Evolutionary conservation across 2,888 invertebrate genomes (phyloP).

Genomic region (Latheticus oryzae): DNA sequence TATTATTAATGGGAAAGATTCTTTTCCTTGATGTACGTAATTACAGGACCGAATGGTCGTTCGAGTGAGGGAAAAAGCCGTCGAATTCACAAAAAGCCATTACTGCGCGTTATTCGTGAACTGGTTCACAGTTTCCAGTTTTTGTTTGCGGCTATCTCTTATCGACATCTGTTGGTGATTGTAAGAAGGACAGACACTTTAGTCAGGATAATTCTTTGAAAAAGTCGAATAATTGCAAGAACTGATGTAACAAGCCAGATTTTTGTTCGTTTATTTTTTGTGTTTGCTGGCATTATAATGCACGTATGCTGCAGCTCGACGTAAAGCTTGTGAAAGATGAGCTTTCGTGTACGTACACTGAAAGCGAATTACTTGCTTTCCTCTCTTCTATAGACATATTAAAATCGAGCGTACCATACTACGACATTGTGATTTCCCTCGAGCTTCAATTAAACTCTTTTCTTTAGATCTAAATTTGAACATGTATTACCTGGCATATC

Average conservation of each 20-base stretch:
- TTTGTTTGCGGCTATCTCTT: constrained; percentile 41
- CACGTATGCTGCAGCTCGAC: constrained; percentile 43
- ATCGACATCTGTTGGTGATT: too few relatives aligned
- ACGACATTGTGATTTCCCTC: constrained; percentile 33
- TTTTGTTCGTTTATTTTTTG: too few relatives aligned
- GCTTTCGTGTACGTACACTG: constrained; percentile 33
- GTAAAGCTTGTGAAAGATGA: constrained; percentile 35
- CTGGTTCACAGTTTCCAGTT: constrained; percentile 31
- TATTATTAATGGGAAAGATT: constrained; percentile 20
- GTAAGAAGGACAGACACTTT: too few relatives aligned
- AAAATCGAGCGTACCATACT: constrained; percentile 26
- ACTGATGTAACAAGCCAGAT: too few relatives aligned
- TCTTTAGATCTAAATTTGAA: constrained; percentile 28
- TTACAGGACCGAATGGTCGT: constrained; percentile 12
- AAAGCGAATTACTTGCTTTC: constrained; percentile 33
- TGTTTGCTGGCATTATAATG: too few relatives aligned
- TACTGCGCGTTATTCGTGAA: constrained; percentile 33
- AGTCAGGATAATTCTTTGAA: too few relatives aligned
- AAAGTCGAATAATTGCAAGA: too few relatives aligned
- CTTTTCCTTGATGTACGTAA: constrained; percentile 19
- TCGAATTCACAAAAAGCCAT: constrained; percentile 27
- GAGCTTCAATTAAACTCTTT: constrained; percentile 30
- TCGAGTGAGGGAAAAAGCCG: constrained; percentile 6
- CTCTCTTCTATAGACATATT: constrained; percentile 20
- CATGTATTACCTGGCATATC: constrained; percentile 76